Evolutionary conservation across 2,888 invertebrate genomes (phyloP).

Genomic region (Pinctada fucata): DNA sequence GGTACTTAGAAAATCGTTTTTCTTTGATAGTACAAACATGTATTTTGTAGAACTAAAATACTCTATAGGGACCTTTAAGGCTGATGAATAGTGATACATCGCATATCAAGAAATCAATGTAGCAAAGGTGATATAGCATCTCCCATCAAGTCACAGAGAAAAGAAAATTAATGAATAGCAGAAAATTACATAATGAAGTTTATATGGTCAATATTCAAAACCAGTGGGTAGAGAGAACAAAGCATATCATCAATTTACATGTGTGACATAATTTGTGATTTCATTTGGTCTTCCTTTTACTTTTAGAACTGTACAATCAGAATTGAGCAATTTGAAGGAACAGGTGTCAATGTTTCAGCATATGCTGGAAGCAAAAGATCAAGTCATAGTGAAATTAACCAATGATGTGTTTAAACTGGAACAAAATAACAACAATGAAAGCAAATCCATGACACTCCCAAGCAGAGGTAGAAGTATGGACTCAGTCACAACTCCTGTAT

Average conservation of each 20-base stretch:
- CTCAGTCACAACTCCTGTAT: not conserved
- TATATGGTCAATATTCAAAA: too few species aligned
- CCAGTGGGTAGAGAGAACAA: too few species aligned
- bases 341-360: constrained; percentile 73
- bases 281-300: too few species aligned
- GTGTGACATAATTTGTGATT: too few species aligned
- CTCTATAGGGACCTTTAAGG: not conserved
- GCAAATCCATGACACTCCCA: not conserved
- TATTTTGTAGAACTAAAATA: not conserved
- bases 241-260: too few species aligned
- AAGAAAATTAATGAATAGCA: too few species aligned
- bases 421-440: constrained; percentile 16
- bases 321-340: constrained; percentile 56
- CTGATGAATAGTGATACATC: too few species aligned
- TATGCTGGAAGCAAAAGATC: constrained; percentile 76
- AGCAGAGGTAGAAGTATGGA: not conserved
- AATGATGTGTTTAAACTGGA: constrained; percentile 74
- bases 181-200: too few species aligned
- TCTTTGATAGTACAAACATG: too few species aligned
- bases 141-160: too few species aligned
- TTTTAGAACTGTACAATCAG: constrained; percentile 65
- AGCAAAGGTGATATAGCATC: too few species aligned
- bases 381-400: constrained; percentile 75
- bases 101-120: too few species aligned
- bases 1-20: constrained; percentile 38